Base-by-base conservation (phyloP, 2,888 invertebrate species). In the Galeopsomyia nigrocyanea region DNA sequence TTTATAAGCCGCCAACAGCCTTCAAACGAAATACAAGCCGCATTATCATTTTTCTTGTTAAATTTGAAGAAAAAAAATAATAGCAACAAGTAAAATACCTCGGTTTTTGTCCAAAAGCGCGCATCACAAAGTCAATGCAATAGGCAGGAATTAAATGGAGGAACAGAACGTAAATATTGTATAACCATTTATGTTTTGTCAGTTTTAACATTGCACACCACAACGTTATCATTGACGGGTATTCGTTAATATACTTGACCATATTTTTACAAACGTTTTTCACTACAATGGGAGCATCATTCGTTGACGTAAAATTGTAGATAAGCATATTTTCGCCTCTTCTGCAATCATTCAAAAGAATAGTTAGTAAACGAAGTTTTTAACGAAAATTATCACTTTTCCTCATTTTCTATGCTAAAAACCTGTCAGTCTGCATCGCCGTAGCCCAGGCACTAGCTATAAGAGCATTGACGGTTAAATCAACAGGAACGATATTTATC, bases 231-330 rank as follows among this genome's bases (percentile, higher is more conserved):
- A 16, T 17, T 3, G 57, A 13, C 0, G 90, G 90, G 67, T 88
- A 88, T 0, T 85, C 78, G 17, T 87, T 80, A 1, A 90, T 89
- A 71, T 90, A 87, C 16, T 85, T 84, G 79, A 89, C 76, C 75
- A 89, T 90, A 9, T 88, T 82, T 0, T 84, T 75, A 79, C 87
- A 84, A 79, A 94, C 93, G 64, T 92, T 89, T 0, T 88, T 90
- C 97, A 97, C 98, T 0, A 91, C 91, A 51, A 97, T 87, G 1
- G 92, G 91, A 82, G 96, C 95, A 76, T 93, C 90, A 1, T 89
- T 88, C 0, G 95, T 94, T 2, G 95, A 94, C 1, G 95, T 94
- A 84, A 92, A 95, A 87, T 97, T 96, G 88, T 93, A 96, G 60
- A 96, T 91, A 0, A 91, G 88, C 80, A 88, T 80, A 81, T 86